Evolutionary conservation across 23 tunicate genomes (phyloP).

Genomic region (Pegea sp.): DNA sequence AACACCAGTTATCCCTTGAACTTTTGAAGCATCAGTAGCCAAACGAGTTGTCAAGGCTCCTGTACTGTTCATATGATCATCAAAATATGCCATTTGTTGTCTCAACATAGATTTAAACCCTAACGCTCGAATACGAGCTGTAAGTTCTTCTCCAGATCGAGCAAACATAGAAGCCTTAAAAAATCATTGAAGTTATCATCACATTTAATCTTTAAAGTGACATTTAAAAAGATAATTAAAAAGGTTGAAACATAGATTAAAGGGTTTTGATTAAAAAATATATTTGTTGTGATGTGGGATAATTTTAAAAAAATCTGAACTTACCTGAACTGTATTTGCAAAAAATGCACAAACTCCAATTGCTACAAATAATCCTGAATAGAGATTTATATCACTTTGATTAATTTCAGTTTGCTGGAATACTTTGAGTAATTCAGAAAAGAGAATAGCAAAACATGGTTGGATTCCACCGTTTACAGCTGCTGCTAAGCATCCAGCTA

Average conservation of each 20-base stretch:
- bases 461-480: constrained; percentile 86
- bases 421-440: constrained; percentile 47
- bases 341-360: constrained; percentile 69
- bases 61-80: constrained; percentile 88
- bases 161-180: constrained; percentile 68
- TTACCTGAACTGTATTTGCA: constrained; percentile 53
- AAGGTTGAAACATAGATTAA: too few species aligned
- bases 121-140: constrained; percentile 50
- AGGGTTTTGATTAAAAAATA: too few species aligned
- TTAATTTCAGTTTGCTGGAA: constrained; percentile 19
- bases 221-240: too few species aligned
- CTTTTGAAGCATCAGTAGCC: constrained; percentile 95
- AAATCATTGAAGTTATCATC: too few species aligned
- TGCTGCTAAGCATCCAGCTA: constrained; percentile 83
- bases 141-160: constrained; percentile 97
- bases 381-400: constrained; percentile 10
- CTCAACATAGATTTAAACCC: constrained; percentile 61
- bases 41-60: constrained; percentile 94
- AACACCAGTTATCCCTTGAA: constrained; percentile 91
- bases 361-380: constrained; percentile 65
- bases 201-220: too few species aligned
- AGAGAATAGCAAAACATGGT: constrained; percentile 74
- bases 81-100: constrained; percentile 85
- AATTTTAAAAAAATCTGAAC: neutral
- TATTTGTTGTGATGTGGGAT: neutral